Conservation (phyloP, 2,888 invertebrate species). For the Tetragonula carbonaria region DNA sequence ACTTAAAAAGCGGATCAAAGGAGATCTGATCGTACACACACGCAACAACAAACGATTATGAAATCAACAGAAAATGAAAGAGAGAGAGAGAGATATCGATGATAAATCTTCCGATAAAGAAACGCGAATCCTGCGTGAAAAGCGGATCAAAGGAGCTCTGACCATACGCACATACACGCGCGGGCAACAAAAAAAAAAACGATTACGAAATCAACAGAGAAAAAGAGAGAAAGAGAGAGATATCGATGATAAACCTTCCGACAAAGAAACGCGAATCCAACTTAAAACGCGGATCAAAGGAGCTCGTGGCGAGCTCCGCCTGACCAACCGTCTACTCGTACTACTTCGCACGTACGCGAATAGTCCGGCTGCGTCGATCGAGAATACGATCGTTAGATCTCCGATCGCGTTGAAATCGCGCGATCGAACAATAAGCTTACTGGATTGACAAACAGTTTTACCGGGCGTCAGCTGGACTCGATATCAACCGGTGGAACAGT, state of each 20-base stretch:
- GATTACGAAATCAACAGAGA: neutral
- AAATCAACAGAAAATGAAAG: neutral
- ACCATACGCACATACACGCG: too few relatives aligned
- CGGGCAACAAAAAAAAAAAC: too few relatives aligned
- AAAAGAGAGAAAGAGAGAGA: neutral
- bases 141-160: neutral
- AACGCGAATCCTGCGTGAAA: neutral
- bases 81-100: neutral
- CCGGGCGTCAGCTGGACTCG: conserved; percentile 16
- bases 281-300: neutral
- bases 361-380: too few relatives aligned
- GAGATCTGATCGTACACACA: too few relatives aligned
- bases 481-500: conserved; percentile 5
- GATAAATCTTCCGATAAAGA: neutral
- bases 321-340: conserved; percentile 30
- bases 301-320: neutral
- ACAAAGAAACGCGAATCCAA: neutral
- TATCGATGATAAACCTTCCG: neutral
- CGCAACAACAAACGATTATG: neutral
- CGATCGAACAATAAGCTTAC: neutral
- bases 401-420: neutral
- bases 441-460: conserved; percentile 30
- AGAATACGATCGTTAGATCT: neutral
- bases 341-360: conserved; percentile 16
- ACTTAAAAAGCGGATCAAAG: too few relatives aligned